phyloP scores from a whole-genome alignment of 2,888 invertebrate genomes.

The Epinotia brunnichana region DNA sequence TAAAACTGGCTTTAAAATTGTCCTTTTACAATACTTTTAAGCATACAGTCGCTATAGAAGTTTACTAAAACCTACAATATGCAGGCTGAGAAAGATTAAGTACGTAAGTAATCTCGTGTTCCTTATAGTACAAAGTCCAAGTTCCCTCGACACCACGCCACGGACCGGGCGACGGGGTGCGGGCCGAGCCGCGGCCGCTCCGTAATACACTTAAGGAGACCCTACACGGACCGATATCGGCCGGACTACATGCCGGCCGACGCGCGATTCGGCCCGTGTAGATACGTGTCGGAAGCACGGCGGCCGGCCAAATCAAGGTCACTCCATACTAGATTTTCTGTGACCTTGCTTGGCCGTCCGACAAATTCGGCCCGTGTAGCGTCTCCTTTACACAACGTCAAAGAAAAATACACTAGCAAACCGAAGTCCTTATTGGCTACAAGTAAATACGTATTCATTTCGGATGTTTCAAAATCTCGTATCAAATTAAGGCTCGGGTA shows the following conservation, averaged over 20 bases:
- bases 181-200: not conserved
- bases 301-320: no score
- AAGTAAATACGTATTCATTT: slow-evolving; percentile 61
- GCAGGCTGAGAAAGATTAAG: slow-evolving; percentile 68
- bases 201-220: slow-evolving; percentile 71
- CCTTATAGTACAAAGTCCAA: slow-evolving; percentile 59
- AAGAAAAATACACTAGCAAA: slow-evolving; percentile 76
- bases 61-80: slow-evolving; percentile 72
- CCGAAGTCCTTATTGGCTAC: slow-evolving; percentile 68
- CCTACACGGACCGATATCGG: no score
- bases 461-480: slow-evolving; percentile 60
- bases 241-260: no score
- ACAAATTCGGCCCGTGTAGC: no score
- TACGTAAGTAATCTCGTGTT: slow-evolving; percentile 60
- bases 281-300: no score
- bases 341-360: no score
- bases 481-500: slow-evolving; percentile 61
- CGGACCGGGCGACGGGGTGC: not conserved
- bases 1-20: slow-evolving; percentile 26
- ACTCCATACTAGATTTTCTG: no score
- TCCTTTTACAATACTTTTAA: slow-evolving; percentile 30
- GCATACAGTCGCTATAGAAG: slow-evolving; percentile 47
- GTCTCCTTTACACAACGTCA: slow-evolving; percentile 70
- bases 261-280: no score
- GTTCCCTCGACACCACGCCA: slow-evolving; percentile 61